Conservation (phyloP, 2,888 invertebrate species). For the Agrochola circellaris region DNA sequence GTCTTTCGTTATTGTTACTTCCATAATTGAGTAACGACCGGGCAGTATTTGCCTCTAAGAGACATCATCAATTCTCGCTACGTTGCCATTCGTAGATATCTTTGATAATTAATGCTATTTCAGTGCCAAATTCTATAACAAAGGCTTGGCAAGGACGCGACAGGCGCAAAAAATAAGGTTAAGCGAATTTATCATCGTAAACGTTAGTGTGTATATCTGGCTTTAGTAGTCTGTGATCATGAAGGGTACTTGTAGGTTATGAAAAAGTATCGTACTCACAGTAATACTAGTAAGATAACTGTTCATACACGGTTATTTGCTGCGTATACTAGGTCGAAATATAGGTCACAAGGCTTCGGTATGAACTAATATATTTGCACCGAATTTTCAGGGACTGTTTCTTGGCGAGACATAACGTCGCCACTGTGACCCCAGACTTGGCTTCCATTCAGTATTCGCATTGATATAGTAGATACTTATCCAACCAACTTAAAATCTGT, state of each 20-base stretch:
- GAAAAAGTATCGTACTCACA: constrained; percentile 4
- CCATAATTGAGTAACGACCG: constrained; percentile 52
- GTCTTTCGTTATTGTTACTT: constrained; percentile 49
- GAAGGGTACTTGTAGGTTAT: constrained; percentile 2
- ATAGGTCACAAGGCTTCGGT: constrained; percentile 44
- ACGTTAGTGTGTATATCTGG: constrained; percentile 37
- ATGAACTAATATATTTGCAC: constrained; percentile 35
- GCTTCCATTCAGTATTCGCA: constrained; percentile 53
- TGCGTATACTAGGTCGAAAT: constrained; percentile 31
- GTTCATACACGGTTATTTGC: constrained; percentile 20
- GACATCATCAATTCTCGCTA: constrained; percentile 59
- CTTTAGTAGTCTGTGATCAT: constrained; percentile 36
- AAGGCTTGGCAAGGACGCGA: constrained; percentile 47
- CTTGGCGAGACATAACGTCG: constrained; percentile 68
- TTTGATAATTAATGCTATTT: constrained; percentile 62
- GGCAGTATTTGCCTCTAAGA: constrained; percentile 42
- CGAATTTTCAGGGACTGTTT: constrained; percentile 56
- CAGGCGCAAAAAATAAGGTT: constrained; percentile 61
- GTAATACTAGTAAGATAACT: constrained; percentile 23
- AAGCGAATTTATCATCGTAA: constrained; percentile 55
- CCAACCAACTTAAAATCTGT: constrained; percentile 40
- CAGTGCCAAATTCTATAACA: constrained; percentile 63
- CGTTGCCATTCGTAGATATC: constrained; percentile 40
- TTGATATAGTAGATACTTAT: constrained; percentile 48
- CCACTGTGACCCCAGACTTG: constrained; percentile 64